A percentile compares a stretch with the other conserved stretches of the same genome.
phyloP scores from a whole-genome alignment of 1,140 invertebrate genomes.

The Sminthurides bifidus region DNA sequence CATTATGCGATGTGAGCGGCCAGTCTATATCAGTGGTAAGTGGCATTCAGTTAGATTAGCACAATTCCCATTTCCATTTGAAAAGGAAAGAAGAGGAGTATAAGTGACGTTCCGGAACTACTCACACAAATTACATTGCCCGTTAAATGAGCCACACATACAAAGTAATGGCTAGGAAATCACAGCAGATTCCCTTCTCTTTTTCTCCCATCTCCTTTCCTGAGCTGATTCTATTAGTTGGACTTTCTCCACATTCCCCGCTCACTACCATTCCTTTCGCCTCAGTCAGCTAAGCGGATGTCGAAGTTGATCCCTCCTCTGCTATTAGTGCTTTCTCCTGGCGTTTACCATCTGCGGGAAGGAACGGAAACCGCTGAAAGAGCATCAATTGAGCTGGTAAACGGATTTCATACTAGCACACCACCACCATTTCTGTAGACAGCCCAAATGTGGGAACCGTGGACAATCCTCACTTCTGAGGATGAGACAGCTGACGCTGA shows the following conservation, averaged over 20 bases:
- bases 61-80: constrained; percentile 22
- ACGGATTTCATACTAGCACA: too few relatives aligned
- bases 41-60: constrained; percentile 20
- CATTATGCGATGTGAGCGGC: constrained; percentile 19
- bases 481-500: too few relatives aligned
- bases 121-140: constrained; percentile 23
- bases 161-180: constrained; percentile 25
- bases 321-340: too few relatives aligned
- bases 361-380: too few relatives aligned
- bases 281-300: too few relatives aligned
- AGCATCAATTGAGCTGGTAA: too few relatives aligned
- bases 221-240: not conserved
- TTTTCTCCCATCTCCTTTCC: not conserved
- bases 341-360: too few relatives aligned
- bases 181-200: constrained; percentile 5
- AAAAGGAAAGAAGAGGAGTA: constrained; percentile 7
- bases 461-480: too few relatives aligned
- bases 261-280: not conserved
- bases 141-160: constrained; percentile 25
- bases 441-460: too few relatives aligned
- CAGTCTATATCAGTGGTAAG: constrained; percentile 18
- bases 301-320: too few relatives aligned
- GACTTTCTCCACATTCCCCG: not conserved
- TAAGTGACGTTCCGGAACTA: constrained; percentile 14
- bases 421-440: too few relatives aligned